phyloP scores from a whole-genome alignment of 2,888 invertebrate genomes.

The Isoperla grammatica region DNA sequence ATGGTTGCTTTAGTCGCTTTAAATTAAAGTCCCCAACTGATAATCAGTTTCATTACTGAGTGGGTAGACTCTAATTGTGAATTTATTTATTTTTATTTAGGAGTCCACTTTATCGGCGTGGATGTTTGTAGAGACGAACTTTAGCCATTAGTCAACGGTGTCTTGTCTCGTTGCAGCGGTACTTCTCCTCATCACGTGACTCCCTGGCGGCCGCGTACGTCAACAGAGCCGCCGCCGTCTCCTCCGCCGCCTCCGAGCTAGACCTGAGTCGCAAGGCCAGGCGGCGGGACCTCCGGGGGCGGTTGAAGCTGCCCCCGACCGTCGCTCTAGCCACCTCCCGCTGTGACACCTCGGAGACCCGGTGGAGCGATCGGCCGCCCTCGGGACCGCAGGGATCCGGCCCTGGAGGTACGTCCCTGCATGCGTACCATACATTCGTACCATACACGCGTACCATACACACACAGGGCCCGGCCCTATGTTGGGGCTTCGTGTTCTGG shows the following conservation, averaged over 20 bases:
- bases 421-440: too few relatives aligned
- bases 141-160: too few relatives aligned
- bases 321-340: slow-evolving; percentile 49
- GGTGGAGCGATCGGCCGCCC: not conserved
- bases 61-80: too few relatives aligned
- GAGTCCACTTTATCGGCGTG: too few relatives aligned
- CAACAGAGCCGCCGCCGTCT: slow-evolving; percentile 56
- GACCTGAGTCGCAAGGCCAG: slow-evolving; percentile 68
- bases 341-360: not conserved
- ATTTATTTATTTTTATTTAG: too few relatives aligned
- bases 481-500: too few relatives aligned
- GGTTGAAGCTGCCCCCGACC: slow-evolving; percentile 57
- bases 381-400: slow-evolving; percentile 16
- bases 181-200: slow-evolving; percentile 66
- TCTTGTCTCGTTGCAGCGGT: slow-evolving; percentile 49
- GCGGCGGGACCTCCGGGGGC: slow-evolving; percentile 56
- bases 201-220: slow-evolving; percentile 65
- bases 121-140: too few relatives aligned
- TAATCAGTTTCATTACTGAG: too few relatives aligned
- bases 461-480: too few relatives aligned
- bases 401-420: slow-evolving; percentile 19
- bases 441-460: too few relatives aligned
- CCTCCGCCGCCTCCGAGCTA: slow-evolving; percentile 66
- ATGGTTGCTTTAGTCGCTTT: too few relatives aligned
- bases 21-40: too few relatives aligned